Evolutionary conservation across 2,888 invertebrate species (phyloP).

Genomic region (Stictocephala bisonia): DNA sequence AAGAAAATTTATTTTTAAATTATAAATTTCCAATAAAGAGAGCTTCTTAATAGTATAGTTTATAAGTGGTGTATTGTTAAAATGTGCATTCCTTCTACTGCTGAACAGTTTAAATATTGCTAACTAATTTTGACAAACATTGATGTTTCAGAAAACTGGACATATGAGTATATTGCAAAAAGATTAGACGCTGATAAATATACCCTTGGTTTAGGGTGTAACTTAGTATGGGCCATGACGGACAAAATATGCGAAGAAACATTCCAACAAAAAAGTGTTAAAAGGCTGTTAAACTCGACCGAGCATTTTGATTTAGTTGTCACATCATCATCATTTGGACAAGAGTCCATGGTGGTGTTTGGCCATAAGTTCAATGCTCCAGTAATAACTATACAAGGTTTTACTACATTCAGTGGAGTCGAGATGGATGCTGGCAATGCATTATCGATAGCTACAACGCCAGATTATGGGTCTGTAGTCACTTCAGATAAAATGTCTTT

Average conservation of each 20-base stretch:
- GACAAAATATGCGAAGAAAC: constrained; percentile 7
- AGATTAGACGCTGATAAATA: too few species aligned
- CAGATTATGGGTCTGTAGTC: neutral
- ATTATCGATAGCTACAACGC: neutral
- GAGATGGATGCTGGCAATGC: constrained; percentile 3
- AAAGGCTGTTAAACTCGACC: neutral
- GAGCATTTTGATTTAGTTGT: constrained; percentile 23
- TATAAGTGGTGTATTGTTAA: too few species aligned
- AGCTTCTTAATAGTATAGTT: too few species aligned
- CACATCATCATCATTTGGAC: constrained; percentile 2
- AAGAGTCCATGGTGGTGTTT: constrained; percentile 27
- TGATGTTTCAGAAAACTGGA: too few species aligned
- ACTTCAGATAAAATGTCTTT: constrained; percentile 31
- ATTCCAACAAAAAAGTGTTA: constrained; percentile 10
- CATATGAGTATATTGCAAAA: too few species aligned
- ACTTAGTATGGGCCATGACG: constrained; percentile 2
- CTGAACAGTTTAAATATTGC: too few species aligned
- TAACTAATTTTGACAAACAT: too few species aligned
- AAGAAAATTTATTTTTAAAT: too few species aligned
- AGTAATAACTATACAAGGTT: neutral
- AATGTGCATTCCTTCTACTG: too few species aligned
- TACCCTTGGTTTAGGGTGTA: too few species aligned
- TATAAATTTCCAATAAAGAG: too few species aligned
- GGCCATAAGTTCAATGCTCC: constrained; percentile 27
- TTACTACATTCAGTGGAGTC: neutral